These are phyloP conservation scores for Dione juno DNA, from an alignment of 2,888 invertebrate genomes.

Conservation along the genomic window DNA sequence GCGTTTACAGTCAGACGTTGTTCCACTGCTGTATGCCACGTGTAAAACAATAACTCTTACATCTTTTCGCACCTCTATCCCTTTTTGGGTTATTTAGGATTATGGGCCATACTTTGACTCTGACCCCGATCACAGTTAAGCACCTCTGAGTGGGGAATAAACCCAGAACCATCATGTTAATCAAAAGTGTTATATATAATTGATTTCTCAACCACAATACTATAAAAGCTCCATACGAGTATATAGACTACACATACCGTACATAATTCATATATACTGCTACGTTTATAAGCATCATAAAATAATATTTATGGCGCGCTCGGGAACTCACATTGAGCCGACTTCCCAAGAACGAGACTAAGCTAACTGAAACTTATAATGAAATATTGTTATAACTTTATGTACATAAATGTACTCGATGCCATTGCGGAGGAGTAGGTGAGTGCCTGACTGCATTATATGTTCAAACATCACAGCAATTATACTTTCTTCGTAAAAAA, in stretches of 20 bases:
- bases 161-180: no score
- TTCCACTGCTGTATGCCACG: no score
- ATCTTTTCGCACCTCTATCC: no score
- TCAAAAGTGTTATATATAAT: background rate
- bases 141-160: no score
- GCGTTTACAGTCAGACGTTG: no score
- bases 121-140: no score
- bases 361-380: conserved; percentile 14
- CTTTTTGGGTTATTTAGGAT: no score
- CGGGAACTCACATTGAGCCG: conserved; percentile 9
- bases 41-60: no score
- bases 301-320: conserved; percentile 26
- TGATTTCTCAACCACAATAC: background rate
- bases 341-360: conserved; percentile 16
- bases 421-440: background rate
- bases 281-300: conserved; percentile 24
- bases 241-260: background rate
- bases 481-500: no score
- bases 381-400: conserved; percentile 14
- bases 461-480: background rate
- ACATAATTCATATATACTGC: conserved; percentile 2
- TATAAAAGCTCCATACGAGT: background rate
- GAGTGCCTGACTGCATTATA: background rate
- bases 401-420: background rate
- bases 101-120: no score